Conservation (phyloP, 2,113 vertebrate genomes). For the Phalacrocorax pelagicus region DNA sequence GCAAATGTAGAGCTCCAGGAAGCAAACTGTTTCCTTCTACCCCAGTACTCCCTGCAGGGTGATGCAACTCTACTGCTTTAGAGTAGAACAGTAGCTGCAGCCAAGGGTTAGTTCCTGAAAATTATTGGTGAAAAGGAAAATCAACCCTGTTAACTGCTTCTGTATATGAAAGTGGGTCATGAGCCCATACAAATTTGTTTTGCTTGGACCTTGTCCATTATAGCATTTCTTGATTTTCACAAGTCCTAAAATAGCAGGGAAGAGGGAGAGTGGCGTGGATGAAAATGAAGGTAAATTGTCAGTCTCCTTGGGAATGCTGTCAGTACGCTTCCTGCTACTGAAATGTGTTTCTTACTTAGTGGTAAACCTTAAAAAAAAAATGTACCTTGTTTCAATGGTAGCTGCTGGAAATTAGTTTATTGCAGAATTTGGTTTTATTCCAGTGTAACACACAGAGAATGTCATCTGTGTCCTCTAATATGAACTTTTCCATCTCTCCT, state of each 20-base stretch:
- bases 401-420: not conserved
- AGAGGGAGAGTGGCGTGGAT: not conserved
- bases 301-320: not conserved
- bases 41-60: not conserved
- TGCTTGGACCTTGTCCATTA: not conserved
- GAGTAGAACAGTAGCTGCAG: not conserved
- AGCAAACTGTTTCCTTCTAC: not conserved
- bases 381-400: not conserved
- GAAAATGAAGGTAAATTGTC: not conserved
- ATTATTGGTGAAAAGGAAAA: not conserved
- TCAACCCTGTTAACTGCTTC: not conserved
- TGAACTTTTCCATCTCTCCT: not conserved
- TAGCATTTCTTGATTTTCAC: not conserved
- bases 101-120: not conserved
- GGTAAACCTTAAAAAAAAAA: not conserved
- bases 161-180: not conserved
- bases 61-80: not conserved
- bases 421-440: not conserved
- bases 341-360: not conserved
- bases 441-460: not conserved
- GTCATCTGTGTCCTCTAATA: not conserved
- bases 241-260: not conserved
- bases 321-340: not conserved
- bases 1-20: slow-evolving; percentile 33
- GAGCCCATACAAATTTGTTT: not conserved